Evolutionary conservation across 2,888 invertebrate species (phyloP).

Genomic region (Selenia dentaria): DNA sequence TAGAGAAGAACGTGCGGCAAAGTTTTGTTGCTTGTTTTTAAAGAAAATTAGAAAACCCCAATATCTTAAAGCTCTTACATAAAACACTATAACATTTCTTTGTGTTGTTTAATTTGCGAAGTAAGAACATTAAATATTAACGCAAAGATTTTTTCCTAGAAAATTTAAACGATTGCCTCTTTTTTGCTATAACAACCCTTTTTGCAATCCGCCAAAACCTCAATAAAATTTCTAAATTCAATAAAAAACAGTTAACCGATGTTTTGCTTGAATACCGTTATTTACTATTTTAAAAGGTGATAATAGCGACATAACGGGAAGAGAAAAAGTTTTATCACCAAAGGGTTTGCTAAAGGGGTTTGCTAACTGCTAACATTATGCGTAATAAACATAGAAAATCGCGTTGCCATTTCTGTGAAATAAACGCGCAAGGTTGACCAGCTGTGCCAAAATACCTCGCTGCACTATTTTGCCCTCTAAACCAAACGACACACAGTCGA

Average conservation of each 20-base stretch:
- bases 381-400: constrained; percentile 60
- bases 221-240: constrained; percentile 51
- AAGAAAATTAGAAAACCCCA: too few relatives aligned
- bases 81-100: too few relatives aligned
- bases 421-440: constrained; percentile 43
- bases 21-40: too few relatives aligned
- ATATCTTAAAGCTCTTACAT: too few relatives aligned
- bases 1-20: too few relatives aligned
- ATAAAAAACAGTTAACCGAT: constrained; percentile 26
- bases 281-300: constrained; percentile 16
- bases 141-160: constrained; percentile 11
- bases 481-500: constrained; percentile 20
- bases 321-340: constrained; percentile 46
- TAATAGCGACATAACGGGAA: constrained; percentile 43
- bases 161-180: constrained; percentile 31
- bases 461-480: background rate
- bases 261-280: constrained; percentile 24
- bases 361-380: constrained; percentile 40
- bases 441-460: constrained; percentile 15
- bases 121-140: too few relatives aligned
- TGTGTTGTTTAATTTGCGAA: too few relatives aligned
- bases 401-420: constrained; percentile 56
- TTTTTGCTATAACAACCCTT: constrained; percentile 48
- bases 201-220: constrained; percentile 61
- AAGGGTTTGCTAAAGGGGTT: constrained; percentile 62